Conservation (phyloP, 2,113 vertebrate genomes). For the Trogon surrucura region DNA sequence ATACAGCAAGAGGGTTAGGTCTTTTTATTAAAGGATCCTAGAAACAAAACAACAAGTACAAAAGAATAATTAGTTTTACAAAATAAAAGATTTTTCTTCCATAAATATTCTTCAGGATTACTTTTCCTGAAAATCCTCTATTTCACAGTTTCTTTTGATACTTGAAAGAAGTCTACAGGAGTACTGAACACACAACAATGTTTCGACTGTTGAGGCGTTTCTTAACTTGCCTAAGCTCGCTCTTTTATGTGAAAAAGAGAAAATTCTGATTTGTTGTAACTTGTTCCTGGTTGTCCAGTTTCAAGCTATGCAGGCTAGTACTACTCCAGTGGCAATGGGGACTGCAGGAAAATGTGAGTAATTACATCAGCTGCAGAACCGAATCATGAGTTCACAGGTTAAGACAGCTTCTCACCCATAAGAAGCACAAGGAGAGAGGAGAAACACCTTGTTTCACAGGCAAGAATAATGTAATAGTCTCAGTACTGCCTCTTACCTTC, state of each 20-base stretch:
- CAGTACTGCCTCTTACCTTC: background rate
- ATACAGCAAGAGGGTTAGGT: conserved; percentile 90
- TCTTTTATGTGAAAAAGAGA: background rate
- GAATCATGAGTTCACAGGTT: background rate
- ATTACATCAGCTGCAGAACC: background rate
- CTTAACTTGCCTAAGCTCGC: background rate
- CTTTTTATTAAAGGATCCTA: conserved; percentile 88
- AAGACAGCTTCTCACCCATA: background rate
- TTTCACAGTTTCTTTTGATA: background rate
- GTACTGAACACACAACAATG: background rate
- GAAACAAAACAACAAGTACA: background rate
- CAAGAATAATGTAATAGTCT: background rate
- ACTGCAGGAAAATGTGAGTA: background rate
- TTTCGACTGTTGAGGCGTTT: background rate
- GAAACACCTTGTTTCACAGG: background rate
- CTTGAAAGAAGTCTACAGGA: background rate
- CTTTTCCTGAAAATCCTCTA: background rate
- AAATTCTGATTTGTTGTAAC: background rate
- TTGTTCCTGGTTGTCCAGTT: background rate
- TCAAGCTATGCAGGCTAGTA: background rate
- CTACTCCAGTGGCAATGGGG: background rate
- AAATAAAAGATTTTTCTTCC: background rate
- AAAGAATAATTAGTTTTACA: background rate
- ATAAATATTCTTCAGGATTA: background rate
- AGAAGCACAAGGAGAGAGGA: background rate